Evolutionary conservation across 2,113 vertebrate species (phyloP).

Genomic region (Raja brachyura): DNA sequence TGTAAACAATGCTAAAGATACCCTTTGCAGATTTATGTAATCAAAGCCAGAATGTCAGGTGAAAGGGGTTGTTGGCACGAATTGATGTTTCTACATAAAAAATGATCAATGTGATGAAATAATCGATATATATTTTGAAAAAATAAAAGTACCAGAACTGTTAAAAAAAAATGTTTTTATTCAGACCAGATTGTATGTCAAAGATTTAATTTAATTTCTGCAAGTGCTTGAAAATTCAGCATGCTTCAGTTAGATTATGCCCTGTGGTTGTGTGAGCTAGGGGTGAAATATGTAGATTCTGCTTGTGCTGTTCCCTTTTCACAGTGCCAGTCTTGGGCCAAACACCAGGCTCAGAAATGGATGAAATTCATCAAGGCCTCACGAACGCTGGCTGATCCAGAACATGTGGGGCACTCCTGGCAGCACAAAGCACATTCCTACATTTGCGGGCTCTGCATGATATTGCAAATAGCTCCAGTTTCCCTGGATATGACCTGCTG

Average conservation of each 20-base stretch:
- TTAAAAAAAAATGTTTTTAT: background rate
- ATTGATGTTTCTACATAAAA: background rate
- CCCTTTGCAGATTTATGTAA: background rate
- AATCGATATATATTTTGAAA: too few species aligned
- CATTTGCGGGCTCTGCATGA: constrained; percentile 45
- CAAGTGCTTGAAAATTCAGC: constrained; percentile 48
- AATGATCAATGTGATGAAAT: background rate
- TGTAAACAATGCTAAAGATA: background rate
- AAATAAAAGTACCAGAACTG: background rate
- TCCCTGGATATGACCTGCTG: constrained; percentile 50
- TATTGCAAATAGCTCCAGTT: constrained; percentile 51
- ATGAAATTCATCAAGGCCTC: constrained; percentile 41
- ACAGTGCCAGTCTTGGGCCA: constrained; percentile 39
- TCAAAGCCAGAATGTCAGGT: background rate
- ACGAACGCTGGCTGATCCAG: constrained; percentile 38
- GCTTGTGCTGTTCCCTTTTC: constrained; percentile 30
- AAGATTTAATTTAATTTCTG: constrained; percentile 20
- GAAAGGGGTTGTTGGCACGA: background rate
- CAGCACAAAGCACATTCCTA: constrained; percentile 47
- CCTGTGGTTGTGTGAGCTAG: constrained; percentile 49
- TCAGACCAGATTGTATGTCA: background rate
- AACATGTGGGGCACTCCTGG: constrained; percentile 46
- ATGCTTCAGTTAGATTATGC: constrained; percentile 61
- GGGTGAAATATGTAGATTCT: constrained; percentile 30
- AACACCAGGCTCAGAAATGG: constrained; percentile 41